phyloP scores from a whole-genome alignment of 2,888 invertebrate species.

The Nycteola revayana region DNA sequence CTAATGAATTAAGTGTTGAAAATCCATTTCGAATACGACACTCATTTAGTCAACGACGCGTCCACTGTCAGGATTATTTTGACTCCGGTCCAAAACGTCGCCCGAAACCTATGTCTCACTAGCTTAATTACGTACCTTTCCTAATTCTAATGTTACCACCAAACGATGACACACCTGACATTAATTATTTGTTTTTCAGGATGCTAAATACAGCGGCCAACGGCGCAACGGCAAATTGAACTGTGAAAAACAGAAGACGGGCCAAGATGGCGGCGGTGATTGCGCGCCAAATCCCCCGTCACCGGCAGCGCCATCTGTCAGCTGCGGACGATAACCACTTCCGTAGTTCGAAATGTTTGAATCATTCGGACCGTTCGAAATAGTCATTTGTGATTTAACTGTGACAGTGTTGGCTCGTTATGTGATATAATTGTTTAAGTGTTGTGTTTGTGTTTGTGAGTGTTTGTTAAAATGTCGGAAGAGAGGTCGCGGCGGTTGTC shows the following conservation, averaged over 20 bases:
- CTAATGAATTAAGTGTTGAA: slow-evolving; percentile 29
- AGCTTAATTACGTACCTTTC: slow-evolving; percentile 52
- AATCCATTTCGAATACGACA: slow-evolving; percentile 21
- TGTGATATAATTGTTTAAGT: slow-evolving; percentile 54
- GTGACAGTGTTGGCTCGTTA: slow-evolving; percentile 64
- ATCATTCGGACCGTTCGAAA: slow-evolving; percentile 66
- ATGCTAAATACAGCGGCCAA: slow-evolving; percentile 58
- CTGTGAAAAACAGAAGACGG: slow-evolving; percentile 67
- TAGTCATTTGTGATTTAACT: slow-evolving; percentile 63
- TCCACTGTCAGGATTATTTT: slow-evolving; percentile 50
- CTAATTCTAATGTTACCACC: slow-evolving; percentile 50
- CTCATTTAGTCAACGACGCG: slow-evolving; percentile 29
- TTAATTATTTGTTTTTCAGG: slow-evolving; percentile 69
- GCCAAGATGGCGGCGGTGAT: slow-evolving; percentile 64
- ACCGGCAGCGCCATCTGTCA: slow-evolving; percentile 60
- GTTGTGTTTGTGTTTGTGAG: slow-evolving; percentile 58
- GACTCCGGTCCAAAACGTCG: slow-evolving; percentile 49
- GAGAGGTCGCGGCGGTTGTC: slow-evolving; percentile 88
- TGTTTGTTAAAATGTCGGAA: slow-evolving; percentile 80
- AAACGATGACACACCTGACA: slow-evolving; percentile 50
- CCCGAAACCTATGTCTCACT: slow-evolving; percentile 47
- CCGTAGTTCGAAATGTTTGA: slow-evolving; percentile 47
- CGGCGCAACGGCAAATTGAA: slow-evolving; percentile 54
- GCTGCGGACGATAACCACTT: slow-evolving; percentile 45
- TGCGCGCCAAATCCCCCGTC: slow-evolving; percentile 66